Conservation (phyloP, 2,113 vertebrate genomes). For the Chaetorhynchus papuensis region DNA sequence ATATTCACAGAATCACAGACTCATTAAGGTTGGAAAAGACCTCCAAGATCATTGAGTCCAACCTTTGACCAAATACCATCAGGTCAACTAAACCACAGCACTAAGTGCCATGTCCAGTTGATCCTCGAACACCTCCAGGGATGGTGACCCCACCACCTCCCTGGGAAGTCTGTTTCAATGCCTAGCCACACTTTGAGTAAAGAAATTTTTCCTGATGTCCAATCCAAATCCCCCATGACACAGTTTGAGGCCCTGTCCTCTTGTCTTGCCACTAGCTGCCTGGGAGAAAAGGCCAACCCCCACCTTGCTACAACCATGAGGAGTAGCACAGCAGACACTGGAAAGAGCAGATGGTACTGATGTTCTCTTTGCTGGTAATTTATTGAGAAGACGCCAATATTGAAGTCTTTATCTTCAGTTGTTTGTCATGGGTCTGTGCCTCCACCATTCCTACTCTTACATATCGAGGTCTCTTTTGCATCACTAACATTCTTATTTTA, state of each 20-base stretch:
- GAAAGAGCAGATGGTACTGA: not conserved
- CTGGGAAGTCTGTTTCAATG: too few species aligned
- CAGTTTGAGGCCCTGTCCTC: not conserved
- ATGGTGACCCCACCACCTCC: not conserved
- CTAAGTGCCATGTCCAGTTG: not conserved
- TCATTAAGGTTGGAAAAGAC: not conserved
- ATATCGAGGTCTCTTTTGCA: not conserved
- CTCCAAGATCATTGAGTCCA: not conserved
- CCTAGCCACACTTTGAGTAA: not conserved
- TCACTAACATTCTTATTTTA: not conserved
- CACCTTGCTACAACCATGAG: fast-evolving
- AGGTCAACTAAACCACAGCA: not conserved
- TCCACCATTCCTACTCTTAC: not conserved
- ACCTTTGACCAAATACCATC: not conserved
- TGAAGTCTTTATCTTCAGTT: not conserved
- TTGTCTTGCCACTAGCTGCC: not conserved
- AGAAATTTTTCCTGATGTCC: not conserved
- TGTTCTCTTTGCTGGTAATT: not conserved
- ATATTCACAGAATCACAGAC: not conserved
- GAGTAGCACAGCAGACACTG: not conserved
- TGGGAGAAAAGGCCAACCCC: not conserved
- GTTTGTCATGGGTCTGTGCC: not conserved
- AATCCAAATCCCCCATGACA: not conserved
- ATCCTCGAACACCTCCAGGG: not conserved
- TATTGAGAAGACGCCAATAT: not conserved